Evolutionary conservation across 2,113 vertebrate genomes (phyloP).

Genomic region (Salvelinus alpinus): DNA sequence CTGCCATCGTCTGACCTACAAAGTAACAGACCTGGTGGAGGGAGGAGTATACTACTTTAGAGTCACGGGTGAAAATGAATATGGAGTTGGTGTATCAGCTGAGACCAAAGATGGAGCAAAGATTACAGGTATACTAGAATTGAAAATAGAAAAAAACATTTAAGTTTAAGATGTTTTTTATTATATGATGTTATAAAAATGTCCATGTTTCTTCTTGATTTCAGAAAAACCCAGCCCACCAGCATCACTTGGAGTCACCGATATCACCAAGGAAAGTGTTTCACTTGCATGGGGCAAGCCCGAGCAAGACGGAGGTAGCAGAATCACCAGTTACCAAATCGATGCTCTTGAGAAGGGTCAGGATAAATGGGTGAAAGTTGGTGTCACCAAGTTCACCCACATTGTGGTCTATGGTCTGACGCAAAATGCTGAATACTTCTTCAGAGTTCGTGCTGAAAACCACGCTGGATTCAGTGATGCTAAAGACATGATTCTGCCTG

Average conservation of each 20-base stretch:
- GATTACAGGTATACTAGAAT: slow-evolving; percentile 84
- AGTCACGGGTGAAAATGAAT: slow-evolving; percentile 94
- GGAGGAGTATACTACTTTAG: slow-evolving; percentile 93
- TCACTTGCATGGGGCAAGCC: slow-evolving; percentile 92
- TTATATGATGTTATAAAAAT: slow-evolving; percentile 14
- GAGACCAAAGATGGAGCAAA: slow-evolving; percentile 94
- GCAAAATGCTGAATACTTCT: slow-evolving; percentile 92
- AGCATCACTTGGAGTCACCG: slow-evolving; percentile 89
- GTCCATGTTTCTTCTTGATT: slow-evolving; percentile 16
- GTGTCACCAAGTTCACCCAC: slow-evolving; percentile 84
- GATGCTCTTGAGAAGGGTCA: slow-evolving; percentile 95
- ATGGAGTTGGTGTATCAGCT: slow-evolving; percentile 84
- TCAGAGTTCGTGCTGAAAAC: slow-evolving; percentile 94
- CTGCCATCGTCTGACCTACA: slow-evolving; percentile 91
- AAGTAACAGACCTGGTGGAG: slow-evolving; percentile 86
- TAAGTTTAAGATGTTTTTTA: not conserved
- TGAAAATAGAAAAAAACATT: not conserved
- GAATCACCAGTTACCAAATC: slow-evolving; percentile 86
- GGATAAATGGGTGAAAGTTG: slow-evolving; percentile 94
- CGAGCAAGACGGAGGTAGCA: slow-evolving; percentile 95
- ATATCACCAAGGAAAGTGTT: slow-evolving; percentile 89
- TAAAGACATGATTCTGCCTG: slow-evolving; percentile 87
- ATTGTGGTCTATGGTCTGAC: slow-evolving; percentile 86
- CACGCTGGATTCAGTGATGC: slow-evolving; percentile 91
- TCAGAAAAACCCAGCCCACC: slow-evolving; percentile 97